phyloP scores from a whole-genome alignment of 2,888 invertebrate genomes.

The Amphiduros pacificus region DNA sequence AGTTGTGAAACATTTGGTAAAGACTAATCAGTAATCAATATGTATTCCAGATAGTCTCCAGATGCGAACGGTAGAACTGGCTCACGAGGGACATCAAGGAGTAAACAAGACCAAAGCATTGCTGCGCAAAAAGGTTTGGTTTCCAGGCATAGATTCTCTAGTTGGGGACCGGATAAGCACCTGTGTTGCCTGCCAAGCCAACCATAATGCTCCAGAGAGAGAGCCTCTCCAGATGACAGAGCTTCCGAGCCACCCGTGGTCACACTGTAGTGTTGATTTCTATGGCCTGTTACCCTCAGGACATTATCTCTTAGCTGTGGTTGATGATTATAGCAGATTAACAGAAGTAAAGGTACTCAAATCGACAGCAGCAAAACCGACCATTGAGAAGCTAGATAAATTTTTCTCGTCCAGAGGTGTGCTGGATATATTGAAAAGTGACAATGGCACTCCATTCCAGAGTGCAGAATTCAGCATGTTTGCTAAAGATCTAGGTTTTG shows the following conservation, averaged over 20 bases:
- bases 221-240: not conserved
- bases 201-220: constrained; percentile 1
- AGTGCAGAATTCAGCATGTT: constrained; percentile 25
- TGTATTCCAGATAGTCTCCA: constrained; percentile 22
- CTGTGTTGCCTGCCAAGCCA: constrained; percentile 22
- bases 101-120: constrained; percentile 28
- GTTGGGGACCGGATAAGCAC: constrained; percentile 14
- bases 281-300: not conserved
- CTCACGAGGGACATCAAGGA: constrained; percentile 34
- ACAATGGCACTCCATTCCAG: constrained; percentile 31
- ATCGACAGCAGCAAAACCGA: constrained; percentile 19
- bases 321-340: constrained; percentile 15
- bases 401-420: constrained; percentile 26
- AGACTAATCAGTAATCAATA: too few relatives aligned
- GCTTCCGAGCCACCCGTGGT: constrained; percentile 9
- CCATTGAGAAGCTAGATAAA: constrained; percentile 23
- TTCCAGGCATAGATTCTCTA: constrained; percentile 25
- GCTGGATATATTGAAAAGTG: constrained; percentile 26
- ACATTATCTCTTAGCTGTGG: not conserved
- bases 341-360: too few relatives aligned
- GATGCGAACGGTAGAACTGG: constrained; percentile 23
- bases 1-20: too few relatives aligned
- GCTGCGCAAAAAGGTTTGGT: constrained; percentile 31
- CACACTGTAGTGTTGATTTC: constrained; percentile 22
- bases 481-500: constrained; percentile 27